Conservation (phyloP, 2,888 invertebrate species). For the Phrixothrix hirtus region DNA sequence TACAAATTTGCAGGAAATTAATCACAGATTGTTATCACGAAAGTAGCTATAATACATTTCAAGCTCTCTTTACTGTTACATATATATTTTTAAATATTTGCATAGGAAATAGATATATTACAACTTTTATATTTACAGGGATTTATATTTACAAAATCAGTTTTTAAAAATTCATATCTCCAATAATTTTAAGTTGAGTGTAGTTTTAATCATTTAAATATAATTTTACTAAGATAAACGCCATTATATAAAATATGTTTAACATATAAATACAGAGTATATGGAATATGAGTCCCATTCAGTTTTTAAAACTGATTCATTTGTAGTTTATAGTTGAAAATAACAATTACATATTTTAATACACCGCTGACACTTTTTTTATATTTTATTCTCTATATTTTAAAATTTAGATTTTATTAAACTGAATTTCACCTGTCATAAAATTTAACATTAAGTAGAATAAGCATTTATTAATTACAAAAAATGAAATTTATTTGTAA, state of each 20-base stretch:
- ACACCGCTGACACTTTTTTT: no score
- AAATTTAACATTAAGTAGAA: conserved; percentile 4
- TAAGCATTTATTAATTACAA: conserved; percentile 8
- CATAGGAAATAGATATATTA: background rate
- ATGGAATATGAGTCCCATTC: no score
- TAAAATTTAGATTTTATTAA: no score
- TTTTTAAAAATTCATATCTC: background rate
- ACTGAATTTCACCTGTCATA: no score
- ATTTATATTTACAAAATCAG: background rate
- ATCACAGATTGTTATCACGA: no score
- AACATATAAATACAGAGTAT: no score
- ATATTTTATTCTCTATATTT: no score
- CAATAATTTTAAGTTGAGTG: background rate
- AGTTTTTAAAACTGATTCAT: no score
- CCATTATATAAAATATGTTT: background rate
- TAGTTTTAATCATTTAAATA: background rate
- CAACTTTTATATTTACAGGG: conserved; percentile 9
- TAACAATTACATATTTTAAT: no score
- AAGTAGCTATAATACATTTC: no score
- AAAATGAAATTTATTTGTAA: background rate
- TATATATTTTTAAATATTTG: conserved; percentile 7
- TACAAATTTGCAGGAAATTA: no score
- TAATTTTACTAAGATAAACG: background rate
- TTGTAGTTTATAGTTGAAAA: no score
- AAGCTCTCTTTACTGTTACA: conserved; percentile 24